Percentiles rank a stretch among this genome's conserved stretches.
Evolutionary conservation across 2,888 invertebrate species (phyloP).

Genomic region (Corythucha ciliata): DNA sequence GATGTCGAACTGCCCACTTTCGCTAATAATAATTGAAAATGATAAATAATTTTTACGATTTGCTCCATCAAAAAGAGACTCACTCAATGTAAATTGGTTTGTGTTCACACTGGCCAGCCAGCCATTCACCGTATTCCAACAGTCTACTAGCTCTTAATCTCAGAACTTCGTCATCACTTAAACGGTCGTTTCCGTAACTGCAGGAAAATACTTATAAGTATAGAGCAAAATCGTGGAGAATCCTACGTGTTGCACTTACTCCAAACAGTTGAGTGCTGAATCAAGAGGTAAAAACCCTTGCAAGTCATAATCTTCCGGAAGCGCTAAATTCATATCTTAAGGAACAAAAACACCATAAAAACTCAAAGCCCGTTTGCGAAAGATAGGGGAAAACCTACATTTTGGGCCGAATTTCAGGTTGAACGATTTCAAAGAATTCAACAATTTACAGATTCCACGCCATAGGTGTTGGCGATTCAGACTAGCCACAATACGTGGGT

Average conservation of each 20-base stretch:
- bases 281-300: conserved; percentile 69
- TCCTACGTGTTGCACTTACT: too few species aligned
- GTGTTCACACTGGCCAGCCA: conserved; percentile 40
- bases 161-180: conserved; percentile 42
- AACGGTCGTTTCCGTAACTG: conserved; percentile 40
- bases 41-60: too few species aligned
- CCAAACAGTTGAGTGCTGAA: conserved; percentile 48
- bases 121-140: conserved; percentile 45
- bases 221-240: too few species aligned
- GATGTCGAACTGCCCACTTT: neutral
- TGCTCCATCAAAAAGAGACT: neutral
- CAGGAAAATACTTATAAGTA: conserved; percentile 8
- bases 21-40: too few species aligned
- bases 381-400: conserved; percentile 23
- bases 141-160: conserved; percentile 47
- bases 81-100: conserved; percentile 27
- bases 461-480: conserved; percentile 57
- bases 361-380: too few species aligned
- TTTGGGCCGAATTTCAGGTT: conserved; percentile 46
- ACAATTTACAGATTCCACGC: conserved; percentile 66
- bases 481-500: conserved; percentile 47
- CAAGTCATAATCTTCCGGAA: conserved; percentile 70
- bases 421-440: conserved; percentile 54
- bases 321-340: conserved; percentile 54
- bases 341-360: conserved; percentile 21